Base-by-base conservation (phyloP, 2,797 vertebrate species). In the Prunella strophiata region DNA sequence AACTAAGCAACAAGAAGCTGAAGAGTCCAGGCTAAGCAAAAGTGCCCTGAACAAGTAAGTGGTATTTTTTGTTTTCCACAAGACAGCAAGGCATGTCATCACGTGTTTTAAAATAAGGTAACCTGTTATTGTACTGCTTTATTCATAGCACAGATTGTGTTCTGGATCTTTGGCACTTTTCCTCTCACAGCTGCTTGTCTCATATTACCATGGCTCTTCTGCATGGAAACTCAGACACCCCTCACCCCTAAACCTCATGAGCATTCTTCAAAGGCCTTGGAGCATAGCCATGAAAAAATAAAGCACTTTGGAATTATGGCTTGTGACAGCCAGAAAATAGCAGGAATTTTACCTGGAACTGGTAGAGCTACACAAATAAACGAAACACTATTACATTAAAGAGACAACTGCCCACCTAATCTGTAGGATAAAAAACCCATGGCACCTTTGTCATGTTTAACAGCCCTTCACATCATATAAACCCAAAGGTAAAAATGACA, bases 21-120 rank as follows among this genome's bases (percentile, higher is more conserved):
- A 99, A 77, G 96, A 98, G 51, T 74, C 87, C 59, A 97, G 98
- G 95, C 97, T 97, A 97, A 97, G 95, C 66, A 98, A 57, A 88
- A 99, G 98, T 13, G 97, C 98, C 4, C 96, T 98, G 50, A 96
- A 90, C 45, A 97, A 97, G 96, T 97, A 91, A 96, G 96, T 84
- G 50, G 5, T 43, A 61, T 74, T 84, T 67, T 94, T 65, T 13
- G 14, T 89, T 70, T 86, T 50, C 20, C 43, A 67, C 54, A 42
- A 57, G 38, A 77, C 13, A 76, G 34, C 45, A 65, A 66, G 12
- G 36, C 70, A 62, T 78, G 65, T 47, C 43, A 94, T 82, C 88
- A 91, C 9, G 0, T 88, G 85, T 32, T 76, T 92, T 75, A 91
- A 91, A 96, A 89, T 77, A 95, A 91, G 87, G 78, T 92, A 95